A percentile compares a stretch with the other conserved stretches of the same genome.
Evolutionary conservation across 1,140 invertebrate genomes (phyloP).

Genomic region (Popillia japonica): DNA sequence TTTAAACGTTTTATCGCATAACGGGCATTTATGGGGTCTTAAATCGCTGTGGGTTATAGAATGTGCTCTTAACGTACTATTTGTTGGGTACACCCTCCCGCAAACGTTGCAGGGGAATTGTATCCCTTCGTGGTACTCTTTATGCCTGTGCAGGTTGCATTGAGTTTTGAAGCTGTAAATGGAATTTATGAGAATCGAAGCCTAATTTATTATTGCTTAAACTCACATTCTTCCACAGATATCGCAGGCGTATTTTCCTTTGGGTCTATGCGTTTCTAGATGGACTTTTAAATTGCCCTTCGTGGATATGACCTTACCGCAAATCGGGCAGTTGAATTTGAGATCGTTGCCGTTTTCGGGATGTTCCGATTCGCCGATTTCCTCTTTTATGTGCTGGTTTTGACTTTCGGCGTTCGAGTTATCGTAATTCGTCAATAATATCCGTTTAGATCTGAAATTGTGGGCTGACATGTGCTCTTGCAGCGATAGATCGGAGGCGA

Average conservation of each 20-base stretch:
- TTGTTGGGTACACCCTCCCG: constrained; percentile 74
- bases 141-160: constrained; percentile 71
- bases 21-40: constrained; percentile 73
- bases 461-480: constrained; percentile 69
- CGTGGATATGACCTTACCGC: constrained; percentile 69
- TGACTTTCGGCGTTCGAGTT: constrained; percentile 14
- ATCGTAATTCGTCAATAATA: constrained; percentile 34
- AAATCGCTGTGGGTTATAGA: constrained; percentile 76
- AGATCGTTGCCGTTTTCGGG: constrained; percentile 41
- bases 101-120: constrained; percentile 74
- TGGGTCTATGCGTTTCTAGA: constrained; percentile 70
- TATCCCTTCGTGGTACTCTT: constrained; percentile 71
- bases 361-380: constrained; percentile 20
- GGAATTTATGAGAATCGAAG: background rate
- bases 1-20: constrained; percentile 80
- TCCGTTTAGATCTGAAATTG: constrained; percentile 52
- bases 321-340: constrained; percentile 65
- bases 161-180: constrained; percentile 73
- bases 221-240: constrained; percentile 77
- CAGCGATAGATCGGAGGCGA: constrained; percentile 63
- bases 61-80: constrained; percentile 74
- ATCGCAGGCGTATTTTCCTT: constrained; percentile 71
- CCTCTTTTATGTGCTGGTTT: background rate
- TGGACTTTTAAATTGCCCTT: constrained; percentile 73
- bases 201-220: constrained; percentile 7